Evolutionary conservation across 2,113 vertebrate genomes (phyloP).

Genomic region (Dromaius novaehollandiae): DNA sequence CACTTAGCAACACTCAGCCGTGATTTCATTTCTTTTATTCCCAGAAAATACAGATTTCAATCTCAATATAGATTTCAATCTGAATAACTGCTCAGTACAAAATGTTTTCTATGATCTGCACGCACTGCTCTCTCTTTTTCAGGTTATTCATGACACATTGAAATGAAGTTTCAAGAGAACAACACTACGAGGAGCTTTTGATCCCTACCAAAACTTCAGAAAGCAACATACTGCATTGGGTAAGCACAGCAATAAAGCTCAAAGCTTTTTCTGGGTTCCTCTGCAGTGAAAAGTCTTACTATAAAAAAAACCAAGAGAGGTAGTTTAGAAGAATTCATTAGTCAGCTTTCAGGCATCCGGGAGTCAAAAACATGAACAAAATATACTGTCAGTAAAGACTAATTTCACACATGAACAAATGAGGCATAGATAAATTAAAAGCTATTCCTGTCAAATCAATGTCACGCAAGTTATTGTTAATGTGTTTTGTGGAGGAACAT

Average conservation of each 20-base stretch:
- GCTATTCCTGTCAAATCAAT: slow-evolving; percentile 47
- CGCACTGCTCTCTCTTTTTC: fast-evolving
- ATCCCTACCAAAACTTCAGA: not conserved
- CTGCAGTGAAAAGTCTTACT: not conserved
- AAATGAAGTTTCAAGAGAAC: not conserved
- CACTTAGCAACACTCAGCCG: not conserved
- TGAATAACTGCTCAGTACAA: not conserved
- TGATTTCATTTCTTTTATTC: not conserved
- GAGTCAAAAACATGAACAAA: not conserved
- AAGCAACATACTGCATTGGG: not conserved
- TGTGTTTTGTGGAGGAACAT: not conserved
- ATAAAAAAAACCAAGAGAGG: not conserved
- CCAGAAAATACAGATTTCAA: not conserved
- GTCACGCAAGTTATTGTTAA: slow-evolving; percentile 12
- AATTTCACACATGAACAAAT: slow-evolving; percentile 29
- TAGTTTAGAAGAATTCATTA: slow-evolving; percentile 35
- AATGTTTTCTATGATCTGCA: not conserved
- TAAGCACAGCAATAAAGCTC: not conserved
- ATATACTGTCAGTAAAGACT: not conserved
- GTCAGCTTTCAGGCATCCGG: slow-evolving; percentile 30
- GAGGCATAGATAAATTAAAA: slow-evolving; percentile 51
- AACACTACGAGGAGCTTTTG: not conserved
- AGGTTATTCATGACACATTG: not conserved
- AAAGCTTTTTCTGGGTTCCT: not conserved
- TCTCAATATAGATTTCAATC: not conserved